Evolutionary conservation across 2,888 invertebrate genomes (phyloP).

Genomic region (Drosophila infuscata): DNA sequence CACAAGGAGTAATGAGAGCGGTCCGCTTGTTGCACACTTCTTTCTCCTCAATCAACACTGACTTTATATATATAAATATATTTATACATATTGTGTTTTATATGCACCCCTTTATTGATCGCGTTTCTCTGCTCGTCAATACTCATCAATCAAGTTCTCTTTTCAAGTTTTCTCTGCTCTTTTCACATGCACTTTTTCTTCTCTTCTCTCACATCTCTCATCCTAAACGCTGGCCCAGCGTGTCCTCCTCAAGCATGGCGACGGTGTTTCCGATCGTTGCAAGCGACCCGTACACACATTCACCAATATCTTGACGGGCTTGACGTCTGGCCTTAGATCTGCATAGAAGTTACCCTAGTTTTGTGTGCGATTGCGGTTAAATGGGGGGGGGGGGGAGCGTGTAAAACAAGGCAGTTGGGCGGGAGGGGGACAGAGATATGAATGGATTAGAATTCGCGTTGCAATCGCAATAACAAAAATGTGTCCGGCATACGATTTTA

Average conservation of each 20-base stretch:
- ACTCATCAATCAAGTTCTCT: background rate
- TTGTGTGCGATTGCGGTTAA: constrained; percentile 16
- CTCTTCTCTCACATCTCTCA: constrained; percentile 1
- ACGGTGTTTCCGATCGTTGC: background rate
- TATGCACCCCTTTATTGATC: constrained; percentile 16
- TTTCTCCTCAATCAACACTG: constrained; percentile 16
- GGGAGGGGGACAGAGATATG: constrained; percentile 46
- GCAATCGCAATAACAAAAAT: constrained; percentile 41
- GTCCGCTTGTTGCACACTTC: constrained; percentile 27
- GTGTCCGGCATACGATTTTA: constrained; percentile 6
- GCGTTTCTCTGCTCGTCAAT: constrained; percentile 20
- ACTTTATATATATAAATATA: constrained; percentile 14
- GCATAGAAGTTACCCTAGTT: constrained; percentile 60
- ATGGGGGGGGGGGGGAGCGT: background rate
- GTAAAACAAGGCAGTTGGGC: constrained; percentile 34
- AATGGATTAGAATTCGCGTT: constrained; percentile 48
- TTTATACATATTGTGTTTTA: background rate
- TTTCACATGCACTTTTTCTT: constrained; percentile 9
- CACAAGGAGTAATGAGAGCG: constrained; percentile 36
- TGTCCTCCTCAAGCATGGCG: constrained; percentile 15
- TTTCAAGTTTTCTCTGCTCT: background rate
- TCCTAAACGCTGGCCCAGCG: constrained; percentile 33
- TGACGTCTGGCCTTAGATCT: constrained; percentile 46
- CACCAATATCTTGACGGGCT: constrained; percentile 37
- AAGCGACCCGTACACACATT: background rate